These are phyloP conservation scores for Motacilla tschutschensis DNA, from an alignment of 2,113 vertebrate genomes.

Conservation along the genomic window DNA sequence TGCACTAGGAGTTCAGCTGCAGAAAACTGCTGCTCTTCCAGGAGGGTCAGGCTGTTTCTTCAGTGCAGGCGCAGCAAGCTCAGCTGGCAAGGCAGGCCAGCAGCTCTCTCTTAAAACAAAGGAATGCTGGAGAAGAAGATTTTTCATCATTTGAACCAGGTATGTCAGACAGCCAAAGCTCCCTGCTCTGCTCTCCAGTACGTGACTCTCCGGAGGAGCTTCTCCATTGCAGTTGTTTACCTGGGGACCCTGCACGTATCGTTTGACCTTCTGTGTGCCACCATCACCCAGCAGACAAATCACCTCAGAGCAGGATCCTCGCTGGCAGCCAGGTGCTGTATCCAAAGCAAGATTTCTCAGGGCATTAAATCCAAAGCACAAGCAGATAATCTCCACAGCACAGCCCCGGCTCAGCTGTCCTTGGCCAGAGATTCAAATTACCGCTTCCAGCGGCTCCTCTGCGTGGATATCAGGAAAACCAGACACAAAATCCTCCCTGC, in stretches of 20 bases:
- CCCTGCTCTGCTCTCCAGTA: not conserved
- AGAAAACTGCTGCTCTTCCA: not conserved
- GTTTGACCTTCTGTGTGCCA: not conserved
- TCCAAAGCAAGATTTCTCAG: not conserved
- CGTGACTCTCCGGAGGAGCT: not conserved
- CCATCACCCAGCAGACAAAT: not conserved
- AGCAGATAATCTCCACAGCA: not conserved
- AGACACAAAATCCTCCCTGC: not conserved
- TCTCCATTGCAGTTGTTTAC: fast-evolving
- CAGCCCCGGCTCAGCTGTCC: not conserved
- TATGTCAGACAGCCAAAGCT: not conserved
- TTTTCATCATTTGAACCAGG: not conserved
- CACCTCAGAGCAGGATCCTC: not conserved
- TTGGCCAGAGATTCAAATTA: not conserved
- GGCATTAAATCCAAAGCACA: slow-evolving; percentile 11
- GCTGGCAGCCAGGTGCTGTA: not conserved
- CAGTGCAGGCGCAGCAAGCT: fast-evolving
- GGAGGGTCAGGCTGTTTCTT: not conserved
- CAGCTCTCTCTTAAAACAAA: not conserved
- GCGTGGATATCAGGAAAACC: not conserved
- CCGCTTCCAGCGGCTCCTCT: not conserved
- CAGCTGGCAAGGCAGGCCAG: not conserved
- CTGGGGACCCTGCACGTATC: not conserved
- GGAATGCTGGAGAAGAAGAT: not conserved
- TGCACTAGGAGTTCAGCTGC: not conserved